A percentile compares a stretch with the other conserved stretches of the same genome.
These are phyloP conservation scores for Nomada hirtipes DNA, from an alignment of 2,888 invertebrate species.

Conservation along the genomic window DNA sequence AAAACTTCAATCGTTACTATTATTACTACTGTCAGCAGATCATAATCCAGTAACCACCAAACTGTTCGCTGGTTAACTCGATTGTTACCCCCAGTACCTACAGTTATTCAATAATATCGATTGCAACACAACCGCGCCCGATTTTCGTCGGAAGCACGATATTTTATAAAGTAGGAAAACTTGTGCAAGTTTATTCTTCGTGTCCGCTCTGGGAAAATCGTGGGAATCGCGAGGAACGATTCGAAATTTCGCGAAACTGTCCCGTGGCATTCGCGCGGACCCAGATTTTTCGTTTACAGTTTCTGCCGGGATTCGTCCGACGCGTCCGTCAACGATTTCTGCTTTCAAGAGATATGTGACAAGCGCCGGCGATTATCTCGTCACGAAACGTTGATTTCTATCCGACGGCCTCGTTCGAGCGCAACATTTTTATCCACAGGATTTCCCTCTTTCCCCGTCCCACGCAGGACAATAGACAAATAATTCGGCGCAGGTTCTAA, in stretches of 20 bases:
- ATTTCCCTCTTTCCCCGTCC: not conserved
- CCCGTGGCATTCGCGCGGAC: slow-evolving; percentile 2
- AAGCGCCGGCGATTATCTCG: slow-evolving; percentile 49
- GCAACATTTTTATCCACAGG: slow-evolving; percentile 7
- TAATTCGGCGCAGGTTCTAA: slow-evolving; percentile 7
- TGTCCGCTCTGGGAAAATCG: not conserved
- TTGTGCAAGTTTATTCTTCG: not conserved
- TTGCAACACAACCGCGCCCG: no score
- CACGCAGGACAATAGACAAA: slow-evolving; percentile 17
- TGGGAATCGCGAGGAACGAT: slow-evolving; percentile 9
- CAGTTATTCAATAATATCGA: no score
- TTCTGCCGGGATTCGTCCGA: slow-evolving; percentile 28
- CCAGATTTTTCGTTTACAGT: slow-evolving; percentile 23
- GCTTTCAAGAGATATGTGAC: slow-evolving; percentile 43
- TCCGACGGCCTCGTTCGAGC: not conserved
- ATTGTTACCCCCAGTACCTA: no score
- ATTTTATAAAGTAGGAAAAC: not conserved
- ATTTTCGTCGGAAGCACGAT: not conserved
- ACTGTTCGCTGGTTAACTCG: no score
- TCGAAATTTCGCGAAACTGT: slow-evolving; percentile 19
- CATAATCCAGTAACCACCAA: no score
- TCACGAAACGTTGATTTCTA: slow-evolving; percentile 34
- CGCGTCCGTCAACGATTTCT: slow-evolving; percentile 9
- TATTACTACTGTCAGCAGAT: no score
- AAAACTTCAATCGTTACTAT: no score